phyloP scores from a whole-genome alignment of 2,797 vertebrate genomes.

The Notoglanidium macrostoma region DNA sequence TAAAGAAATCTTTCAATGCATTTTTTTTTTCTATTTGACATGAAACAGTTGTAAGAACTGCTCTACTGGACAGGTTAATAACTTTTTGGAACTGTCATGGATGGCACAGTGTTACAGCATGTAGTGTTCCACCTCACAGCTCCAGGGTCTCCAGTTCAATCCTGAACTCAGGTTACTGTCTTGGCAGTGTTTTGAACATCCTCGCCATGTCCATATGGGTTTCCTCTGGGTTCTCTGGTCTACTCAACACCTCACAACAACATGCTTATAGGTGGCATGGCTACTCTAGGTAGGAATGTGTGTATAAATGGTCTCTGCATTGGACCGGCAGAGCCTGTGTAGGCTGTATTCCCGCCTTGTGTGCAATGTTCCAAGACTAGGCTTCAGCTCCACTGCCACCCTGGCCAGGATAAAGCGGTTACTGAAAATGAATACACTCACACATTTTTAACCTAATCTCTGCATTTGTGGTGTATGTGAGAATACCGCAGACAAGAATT shows the following conservation, averaged over 20 bases:
- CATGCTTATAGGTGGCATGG: not conserved
- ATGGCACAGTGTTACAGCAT: not conserved
- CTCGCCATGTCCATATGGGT: not conserved
- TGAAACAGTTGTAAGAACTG: not conserved
- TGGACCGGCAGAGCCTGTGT: not conserved
- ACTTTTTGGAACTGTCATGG: not conserved
- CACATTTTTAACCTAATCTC: slow-evolving; percentile 34
- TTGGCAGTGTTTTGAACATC: not conserved
- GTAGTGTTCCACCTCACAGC: not conserved
- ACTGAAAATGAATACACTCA: slow-evolving; percentile 20
- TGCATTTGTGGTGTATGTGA: slow-evolving; percentile 4
- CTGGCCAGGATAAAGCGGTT: slow-evolving; percentile 11
- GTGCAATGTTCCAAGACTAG: not conserved
- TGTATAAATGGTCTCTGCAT: not conserved
- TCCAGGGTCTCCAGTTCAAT: not conserved
- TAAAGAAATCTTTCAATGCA: not conserved
- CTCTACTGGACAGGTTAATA: not conserved
- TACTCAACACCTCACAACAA: not conserved
- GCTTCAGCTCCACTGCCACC: not conserved
- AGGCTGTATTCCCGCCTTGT: not conserved
- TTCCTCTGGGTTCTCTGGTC: not conserved
- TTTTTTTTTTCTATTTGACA: not conserved
- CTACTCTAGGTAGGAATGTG: not conserved
- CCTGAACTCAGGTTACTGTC: not conserved
- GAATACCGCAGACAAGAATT: slow-evolving; percentile 4